These are phyloP conservation scores for Latrodectus hesperus DNA, from an alignment of 2,888 invertebrate species.

Conservation along the genomic window DNA sequence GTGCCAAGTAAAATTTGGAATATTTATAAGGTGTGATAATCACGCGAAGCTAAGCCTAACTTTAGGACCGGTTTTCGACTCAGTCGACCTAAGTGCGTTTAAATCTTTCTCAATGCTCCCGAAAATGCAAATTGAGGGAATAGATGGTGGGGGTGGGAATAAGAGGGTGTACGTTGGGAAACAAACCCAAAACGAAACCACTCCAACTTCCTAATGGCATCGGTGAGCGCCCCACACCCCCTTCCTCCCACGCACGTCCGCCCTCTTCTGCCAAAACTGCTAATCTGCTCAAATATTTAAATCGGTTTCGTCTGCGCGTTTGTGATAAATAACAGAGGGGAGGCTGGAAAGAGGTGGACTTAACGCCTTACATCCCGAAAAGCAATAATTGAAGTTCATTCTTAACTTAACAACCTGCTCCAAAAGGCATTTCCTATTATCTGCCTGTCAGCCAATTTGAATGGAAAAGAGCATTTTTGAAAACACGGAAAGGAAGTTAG, in stretches of 20 bases:
- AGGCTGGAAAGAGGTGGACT: slow-evolving; percentile 6
- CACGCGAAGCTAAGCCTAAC: not conserved
- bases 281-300: slow-evolving; percentile 67
- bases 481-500: slow-evolving; percentile 36
- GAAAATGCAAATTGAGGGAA: slow-evolving; percentile 40
- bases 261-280: slow-evolving; percentile 36
- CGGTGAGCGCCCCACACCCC: not conserved
- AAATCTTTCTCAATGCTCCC: slow-evolving; percentile 34
- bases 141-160: not conserved
- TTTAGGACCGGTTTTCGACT: not conserved
- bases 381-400: slow-evolving; percentile 68
- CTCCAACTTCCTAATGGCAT: slow-evolving; percentile 47
- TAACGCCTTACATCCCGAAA: slow-evolving; percentile 47
- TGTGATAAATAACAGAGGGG: slow-evolving; percentile 58
- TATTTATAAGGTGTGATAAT: slow-evolving; percentile 1
- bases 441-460: slow-evolving; percentile 65
- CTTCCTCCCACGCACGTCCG: not conserved
- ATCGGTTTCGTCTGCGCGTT: slow-evolving; percentile 60
- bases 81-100: slow-evolving; percentile 6
- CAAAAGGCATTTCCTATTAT: slow-evolving; percentile 66
- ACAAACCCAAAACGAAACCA: slow-evolving; percentile 54
- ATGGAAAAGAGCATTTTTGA: slow-evolving; percentile 38
- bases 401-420: slow-evolving; percentile 65
- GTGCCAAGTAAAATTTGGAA: not conserved
- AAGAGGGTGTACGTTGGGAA: slow-evolving; percentile 6